These are phyloP conservation scores for Trichonephila clavata DNA, from an alignment of 1,140 invertebrate species.

Conservation along the genomic window DNA sequence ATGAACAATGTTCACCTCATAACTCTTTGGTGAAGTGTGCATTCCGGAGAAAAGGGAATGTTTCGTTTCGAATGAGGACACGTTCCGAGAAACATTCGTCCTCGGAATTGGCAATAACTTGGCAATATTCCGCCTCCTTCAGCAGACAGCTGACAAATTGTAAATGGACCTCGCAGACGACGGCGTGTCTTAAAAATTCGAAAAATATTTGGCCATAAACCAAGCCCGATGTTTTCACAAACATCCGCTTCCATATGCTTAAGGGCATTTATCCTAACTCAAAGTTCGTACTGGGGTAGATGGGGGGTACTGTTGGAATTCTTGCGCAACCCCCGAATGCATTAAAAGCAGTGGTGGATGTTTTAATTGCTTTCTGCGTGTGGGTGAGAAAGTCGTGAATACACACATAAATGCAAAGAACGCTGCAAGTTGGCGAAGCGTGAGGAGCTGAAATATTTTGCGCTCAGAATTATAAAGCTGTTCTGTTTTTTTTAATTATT, in stretches of 20 bases:
- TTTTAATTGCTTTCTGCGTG: conserved; percentile 57
- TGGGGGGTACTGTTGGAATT: neutral
- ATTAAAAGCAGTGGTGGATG: conserved; percentile 32
- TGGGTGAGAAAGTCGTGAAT: neutral
- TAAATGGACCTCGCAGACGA: conserved; percentile 14
- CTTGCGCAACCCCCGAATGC: neutral
- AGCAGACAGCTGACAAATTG: conserved; percentile 26
- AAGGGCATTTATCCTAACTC: conserved; percentile 11
- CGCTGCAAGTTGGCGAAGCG: neutral
- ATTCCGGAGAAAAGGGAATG: conserved; percentile 20
- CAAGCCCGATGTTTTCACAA: conserved; percentile 44
- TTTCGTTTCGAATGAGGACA: neutral
- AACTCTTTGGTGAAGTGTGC: neutral
- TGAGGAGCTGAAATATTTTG: neutral
- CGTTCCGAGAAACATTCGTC: conserved; percentile 2
- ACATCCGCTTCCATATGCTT: neutral
- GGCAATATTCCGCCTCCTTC: neutral
- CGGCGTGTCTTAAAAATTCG: conserved; percentile 46
- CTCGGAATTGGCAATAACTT: conserved; percentile 6
- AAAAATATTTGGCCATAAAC: conserved; percentile 67
- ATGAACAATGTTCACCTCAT: neutral
- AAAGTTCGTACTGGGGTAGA: neutral
- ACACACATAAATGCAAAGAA: conserved; percentile 27
- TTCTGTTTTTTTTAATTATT: neutral
- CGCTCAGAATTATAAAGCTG: neutral